Base-by-base conservation (phyloP, 2,113 vertebrate species). In the Hippotragus niger region DNA sequence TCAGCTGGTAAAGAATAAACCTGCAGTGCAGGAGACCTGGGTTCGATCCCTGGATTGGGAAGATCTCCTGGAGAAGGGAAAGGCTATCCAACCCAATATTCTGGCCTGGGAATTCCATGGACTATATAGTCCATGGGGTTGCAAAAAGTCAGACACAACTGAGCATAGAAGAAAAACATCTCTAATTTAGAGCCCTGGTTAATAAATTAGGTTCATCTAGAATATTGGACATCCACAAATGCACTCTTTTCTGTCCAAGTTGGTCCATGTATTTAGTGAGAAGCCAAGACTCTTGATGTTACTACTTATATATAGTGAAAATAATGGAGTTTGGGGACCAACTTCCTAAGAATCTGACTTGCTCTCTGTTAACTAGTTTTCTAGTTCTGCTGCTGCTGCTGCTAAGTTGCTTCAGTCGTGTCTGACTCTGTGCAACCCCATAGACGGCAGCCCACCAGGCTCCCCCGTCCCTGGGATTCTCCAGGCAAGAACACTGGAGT, bases 391-490 rank as follows among this genome's bases (percentile, higher is more conserved):
- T 64, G 80, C 55, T 57, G 55, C 21, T 25, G 23, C 25, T 58
- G 23, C 10, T 27, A 58, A 58, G 25, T 11, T 10, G 0, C 4
- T 11, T 58, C 23, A 58, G 10, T 58, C 0, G 0, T 11, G 9
- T 58, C 57, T 0, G 4, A 58, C 23, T 58, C 57, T 27, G 57
- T 58, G 57, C 0, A 2, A 58, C 57, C 57, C 57, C 57, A 12
- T 5, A 58, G 23, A 58, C 0, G 9, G 57, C 23, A 27, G 57
- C 57, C 57, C 57, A 27, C 10, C 57, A 58, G 23, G 23, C 57
- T 57, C 23, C 55, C 9, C 55, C 0, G 1, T 57, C 23, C 55
- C 55, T 57, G 23, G 23, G 23, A 57, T 57, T 57, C 55, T 57
- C 55, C 55, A 10, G 55, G 55, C 55, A 57, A 57, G 55, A 57